Evolutionary conservation across 37 sponge, comb jelly and placozoan species (phyloP), one percentile per base, ranked within the genome.

Genomic region (Theonella swinhoei): DNA sequence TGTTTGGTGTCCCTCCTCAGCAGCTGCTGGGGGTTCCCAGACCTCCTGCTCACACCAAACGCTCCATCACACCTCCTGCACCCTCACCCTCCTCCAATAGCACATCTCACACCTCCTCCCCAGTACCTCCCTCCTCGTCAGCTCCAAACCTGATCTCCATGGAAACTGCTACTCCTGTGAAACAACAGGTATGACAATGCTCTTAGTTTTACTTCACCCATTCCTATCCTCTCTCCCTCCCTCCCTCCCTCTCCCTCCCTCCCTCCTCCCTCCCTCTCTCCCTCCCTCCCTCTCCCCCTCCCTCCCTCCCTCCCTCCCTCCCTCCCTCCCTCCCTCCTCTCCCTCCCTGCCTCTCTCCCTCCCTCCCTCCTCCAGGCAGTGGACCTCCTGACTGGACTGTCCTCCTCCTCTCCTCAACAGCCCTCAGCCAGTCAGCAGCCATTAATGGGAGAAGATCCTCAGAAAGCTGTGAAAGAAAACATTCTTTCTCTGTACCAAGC

Each of bases 401-500:
- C 41, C 77, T 39, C 72, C 39, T 33, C 26, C 26, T 42, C 64
- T 72, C 4, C 67, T 38, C 66, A 5, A 32, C 23, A 2, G 28
- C 67, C 28, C 29, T 65, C 67, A 19, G 7, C 79, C 37, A 19
- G 2, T n/a, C 67, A 26, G 41, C 43, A 35, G 5, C 79, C 65
- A 9, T 25, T 41, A 17, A 23, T 78, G 19, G 65, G 30, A 0
- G 67, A 14, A 25, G 65, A 24, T n/a, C 73, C 72, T 14, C 30
- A 39, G 29, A 5, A 4, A 8, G 62, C 59, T 17, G 80, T 72
- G 14, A 92, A 88, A 63, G 88, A 83, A 59, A 78, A 84, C 72
- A 92, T 92, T 42, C 74, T 92, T 85, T 92, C 92, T 30, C 84
- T 92, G 39, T 92, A 87, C 58, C 22, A 7, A 17, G 32, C 83